These are phyloP conservation scores for Microctonus aethiopoides DNA, from an alignment of 2,888 invertebrate species.

Conservation along the genomic window DNA sequence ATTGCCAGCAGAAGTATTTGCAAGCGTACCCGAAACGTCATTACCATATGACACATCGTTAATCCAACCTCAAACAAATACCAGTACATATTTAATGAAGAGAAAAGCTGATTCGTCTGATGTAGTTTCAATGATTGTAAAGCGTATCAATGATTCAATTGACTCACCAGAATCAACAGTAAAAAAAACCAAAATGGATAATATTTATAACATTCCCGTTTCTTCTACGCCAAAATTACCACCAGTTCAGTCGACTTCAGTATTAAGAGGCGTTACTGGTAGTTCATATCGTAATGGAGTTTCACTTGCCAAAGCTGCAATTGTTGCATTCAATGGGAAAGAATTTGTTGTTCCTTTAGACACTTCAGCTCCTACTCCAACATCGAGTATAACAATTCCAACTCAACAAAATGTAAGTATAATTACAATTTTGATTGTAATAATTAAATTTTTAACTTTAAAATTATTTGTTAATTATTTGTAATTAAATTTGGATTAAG, in stretches of 20 bases:
- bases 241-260: neutral
- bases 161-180: neutral
- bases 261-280: neutral
- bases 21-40: slow-evolving; percentile 35
- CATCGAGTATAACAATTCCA: neutral
- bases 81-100: neutral
- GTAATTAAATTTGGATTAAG: neutral
- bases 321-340: slow-evolving; percentile 5
- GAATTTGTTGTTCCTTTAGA: slow-evolving; percentile 16
- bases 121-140: neutral
- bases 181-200: slow-evolving; percentile 7
- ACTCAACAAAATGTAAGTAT: neutral
- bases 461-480: neutral
- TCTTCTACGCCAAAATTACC: neutral
- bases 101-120: slow-evolving; percentile 6
- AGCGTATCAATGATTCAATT: slow-evolving; percentile 13
- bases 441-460: neutral
- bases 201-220: neutral
- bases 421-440: neutral
- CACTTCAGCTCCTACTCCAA: neutral
- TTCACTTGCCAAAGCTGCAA: slow-evolving; percentile 1
- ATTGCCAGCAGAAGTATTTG: slow-evolving; percentile 52
- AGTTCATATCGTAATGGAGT: slow-evolving; percentile 5
- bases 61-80: neutral
- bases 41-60: neutral